Percentiles rank a stretch among this genome's conserved stretches.
These are phyloP conservation scores for Samia ricini DNA, from an alignment of 1,140 invertebrate genomes.

Conservation along the genomic window DNA sequence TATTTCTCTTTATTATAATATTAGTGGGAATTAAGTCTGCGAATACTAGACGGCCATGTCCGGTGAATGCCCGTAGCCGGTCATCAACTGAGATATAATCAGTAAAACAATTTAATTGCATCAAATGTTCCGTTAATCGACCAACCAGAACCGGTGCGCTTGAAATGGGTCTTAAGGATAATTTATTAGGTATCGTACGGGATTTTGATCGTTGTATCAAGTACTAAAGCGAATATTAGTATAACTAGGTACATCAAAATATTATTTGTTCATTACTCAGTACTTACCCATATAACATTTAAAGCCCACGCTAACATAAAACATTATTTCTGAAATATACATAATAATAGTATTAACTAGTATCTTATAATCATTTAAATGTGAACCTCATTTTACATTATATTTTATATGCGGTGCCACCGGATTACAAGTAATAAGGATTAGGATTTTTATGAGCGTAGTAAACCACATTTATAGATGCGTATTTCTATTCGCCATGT, in stretches of 20 bases:
- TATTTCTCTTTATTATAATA: background rate
- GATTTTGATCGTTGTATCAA: background rate
- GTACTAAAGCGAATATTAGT: background rate
- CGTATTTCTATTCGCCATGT: no score
- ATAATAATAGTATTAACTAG: no score
- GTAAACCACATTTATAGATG: no score
- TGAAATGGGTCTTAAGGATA: slow-evolving; percentile 3
- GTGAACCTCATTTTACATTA: no score
- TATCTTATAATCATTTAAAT: no score
- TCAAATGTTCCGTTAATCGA: slow-evolving; percentile 19
- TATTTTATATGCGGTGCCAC: no score
- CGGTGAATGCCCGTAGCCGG: background rate
- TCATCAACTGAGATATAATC: slow-evolving; percentile 6
- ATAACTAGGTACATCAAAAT: background rate
- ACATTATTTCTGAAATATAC: no score
- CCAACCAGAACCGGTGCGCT: slow-evolving; percentile 1
- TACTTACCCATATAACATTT: no score
- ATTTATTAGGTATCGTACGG: background rate
- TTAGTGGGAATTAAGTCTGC: background rate
- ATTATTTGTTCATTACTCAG: background rate
- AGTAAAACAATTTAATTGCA: slow-evolving; percentile 21
- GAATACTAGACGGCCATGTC: background rate
- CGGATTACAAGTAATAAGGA: no score
- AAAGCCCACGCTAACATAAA: no score
- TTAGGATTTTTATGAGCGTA: no score